Base-by-base conservation (phyloP, 2,888 invertebrate species). In the Ophion ellenae region DNA sequence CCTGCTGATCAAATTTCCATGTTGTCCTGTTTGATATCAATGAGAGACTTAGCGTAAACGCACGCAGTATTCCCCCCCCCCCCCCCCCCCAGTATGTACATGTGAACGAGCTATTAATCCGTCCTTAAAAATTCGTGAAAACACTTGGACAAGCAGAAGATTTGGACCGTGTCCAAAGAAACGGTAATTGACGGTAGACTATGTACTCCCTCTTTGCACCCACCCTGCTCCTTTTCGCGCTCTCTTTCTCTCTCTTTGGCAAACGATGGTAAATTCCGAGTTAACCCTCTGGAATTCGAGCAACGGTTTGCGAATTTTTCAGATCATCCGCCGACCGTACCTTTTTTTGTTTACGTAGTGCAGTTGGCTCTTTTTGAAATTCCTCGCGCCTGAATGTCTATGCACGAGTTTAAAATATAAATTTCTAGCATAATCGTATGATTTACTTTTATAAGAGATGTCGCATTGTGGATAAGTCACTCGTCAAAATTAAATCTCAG, bases 161-260 rank as follows among this genome's bases (percentile, higher is more conserved):
- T 87, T 92, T 91, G 92, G 92, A 92, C 89, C 86, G 83, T 87
- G 88, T 92, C 91, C 92, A 92, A 91, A 87, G 88, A 71, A 88
- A 90, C 91, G 90, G 90, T 92, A 90, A 91, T 91, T 90, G 90
- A 89, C 88, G 89, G 86, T 86, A 87, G 28, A 88, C 20, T 47
- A 14, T 67, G 17, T 70, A 45, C 36, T 28, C 20, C 36, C 61
- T 63, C 20, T 61, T 20, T 61, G 59, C 9, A 17, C n/a, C 1
- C 59, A 20, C 59, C 20, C 9, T 61, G 17, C n/a, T 20, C n/a
- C 17, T 61, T 63, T 64, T 24, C 4, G 32, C 32, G 32, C n/a
- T 67, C 59, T 61, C 59, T 66, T 28, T 20, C 59, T n/a, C 59
- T 87, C 89, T 89, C 14, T 90, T 89, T 88, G 84, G 82, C 88